Conservation (phyloP, 2,113 vertebrate genomes). For the Choloepus hoffmanni region DNA sequence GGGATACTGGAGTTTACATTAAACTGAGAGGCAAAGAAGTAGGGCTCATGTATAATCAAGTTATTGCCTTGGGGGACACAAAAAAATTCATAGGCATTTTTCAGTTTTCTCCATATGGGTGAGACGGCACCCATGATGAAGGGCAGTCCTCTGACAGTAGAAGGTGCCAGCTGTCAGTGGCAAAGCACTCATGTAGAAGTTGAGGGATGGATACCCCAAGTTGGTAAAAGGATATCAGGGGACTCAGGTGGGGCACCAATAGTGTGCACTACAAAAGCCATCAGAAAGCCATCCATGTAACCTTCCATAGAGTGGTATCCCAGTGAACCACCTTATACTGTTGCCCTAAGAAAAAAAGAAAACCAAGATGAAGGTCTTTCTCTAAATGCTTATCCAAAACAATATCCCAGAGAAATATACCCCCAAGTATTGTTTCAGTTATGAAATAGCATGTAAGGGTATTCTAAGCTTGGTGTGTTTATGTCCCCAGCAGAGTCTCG, state of each 20-base stretch:
- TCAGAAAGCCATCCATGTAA: not conserved
- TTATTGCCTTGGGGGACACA: not conserved
- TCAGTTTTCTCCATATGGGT: not conserved
- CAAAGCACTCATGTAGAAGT: not conserved
- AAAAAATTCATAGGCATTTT: not conserved
- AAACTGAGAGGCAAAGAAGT: not conserved
- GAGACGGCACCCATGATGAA: not conserved
- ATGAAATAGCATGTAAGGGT: not conserved
- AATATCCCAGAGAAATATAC: not conserved
- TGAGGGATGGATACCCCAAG: rapidly evolving
- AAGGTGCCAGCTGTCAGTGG: not conserved
- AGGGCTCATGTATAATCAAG: not conserved
- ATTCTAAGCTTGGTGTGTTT: conserved; percentile 47
- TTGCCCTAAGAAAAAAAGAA: not conserved
- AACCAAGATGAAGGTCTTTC: not conserved
- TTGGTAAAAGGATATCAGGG: not conserved
- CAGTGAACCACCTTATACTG: not conserved
- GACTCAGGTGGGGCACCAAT: rapidly evolving
- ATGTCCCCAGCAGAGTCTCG: conserved; percentile 48
- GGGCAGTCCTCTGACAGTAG: not conserved
- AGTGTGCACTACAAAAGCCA: not conserved
- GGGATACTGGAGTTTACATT: not conserved
- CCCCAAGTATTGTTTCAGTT: not conserved
- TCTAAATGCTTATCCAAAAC: conserved; percentile 36
- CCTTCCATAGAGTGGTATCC: not conserved